phyloP scores from a whole-genome alignment of 2,113 vertebrate species.

The Pelodiscus sinensis region DNA sequence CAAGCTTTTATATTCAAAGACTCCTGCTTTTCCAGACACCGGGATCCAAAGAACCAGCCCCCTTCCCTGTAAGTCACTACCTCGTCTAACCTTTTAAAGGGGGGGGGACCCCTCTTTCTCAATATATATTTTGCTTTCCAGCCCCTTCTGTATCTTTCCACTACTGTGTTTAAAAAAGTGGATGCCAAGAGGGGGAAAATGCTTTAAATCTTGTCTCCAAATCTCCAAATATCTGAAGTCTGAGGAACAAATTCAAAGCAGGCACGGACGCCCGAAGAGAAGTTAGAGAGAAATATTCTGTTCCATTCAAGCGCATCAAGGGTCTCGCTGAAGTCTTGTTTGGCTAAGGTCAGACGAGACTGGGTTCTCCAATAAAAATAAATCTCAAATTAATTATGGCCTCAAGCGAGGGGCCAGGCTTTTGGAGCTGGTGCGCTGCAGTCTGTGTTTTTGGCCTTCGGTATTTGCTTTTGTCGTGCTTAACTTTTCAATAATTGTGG shows the following conservation, averaged over 20 bases:
- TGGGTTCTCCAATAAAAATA: constrained; percentile 99
- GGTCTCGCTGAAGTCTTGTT: constrained; percentile 93
- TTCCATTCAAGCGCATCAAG: constrained; percentile 91
- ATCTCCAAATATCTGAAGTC: constrained; percentile 78
- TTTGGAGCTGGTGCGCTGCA: constrained; percentile 88
- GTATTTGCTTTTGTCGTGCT: constrained; percentile 75
- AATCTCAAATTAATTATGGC: constrained; percentile 99
- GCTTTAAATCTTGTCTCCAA: constrained; percentile 79
- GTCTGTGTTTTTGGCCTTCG: constrained; percentile 83
- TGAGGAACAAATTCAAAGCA: constrained; percentile 90
- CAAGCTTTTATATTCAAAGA: neutral
- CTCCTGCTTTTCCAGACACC: neutral
- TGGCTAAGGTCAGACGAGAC: constrained; percentile 98
- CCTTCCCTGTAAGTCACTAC: neutral
- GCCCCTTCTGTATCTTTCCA: neutral
- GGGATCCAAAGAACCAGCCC: neutral
- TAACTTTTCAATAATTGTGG: constrained; percentile 57
- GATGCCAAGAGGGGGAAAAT: constrained; percentile 29
- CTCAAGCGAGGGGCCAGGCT: constrained; percentile 94
- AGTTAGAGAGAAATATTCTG: constrained; percentile 89
- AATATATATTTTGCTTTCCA: neutral
- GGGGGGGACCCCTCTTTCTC: neutral
- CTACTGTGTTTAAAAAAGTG: constrained; percentile 26
- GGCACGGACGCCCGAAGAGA: constrained; percentile 85
- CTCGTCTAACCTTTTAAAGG: constrained; percentile 13